Evolutionary conservation across 2,113 vertebrate genomes (phyloP).

Genomic region (Plotosus lineatus): DNA sequence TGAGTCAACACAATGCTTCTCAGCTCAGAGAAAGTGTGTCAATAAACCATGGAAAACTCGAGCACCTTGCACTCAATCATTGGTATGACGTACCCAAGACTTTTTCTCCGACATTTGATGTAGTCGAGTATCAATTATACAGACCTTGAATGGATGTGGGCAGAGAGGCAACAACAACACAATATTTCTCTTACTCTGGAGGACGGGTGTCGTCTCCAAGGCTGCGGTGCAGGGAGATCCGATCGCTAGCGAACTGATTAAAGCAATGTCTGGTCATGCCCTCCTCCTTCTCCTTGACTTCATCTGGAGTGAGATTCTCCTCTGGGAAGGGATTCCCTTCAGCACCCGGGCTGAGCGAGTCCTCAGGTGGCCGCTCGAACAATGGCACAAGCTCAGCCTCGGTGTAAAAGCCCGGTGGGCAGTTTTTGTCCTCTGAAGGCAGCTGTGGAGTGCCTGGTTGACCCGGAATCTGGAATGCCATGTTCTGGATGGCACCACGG

Average conservation of each 20-base stretch:
- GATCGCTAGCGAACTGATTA: conserved; percentile 94
- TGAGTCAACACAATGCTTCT: conserved; percentile 23
- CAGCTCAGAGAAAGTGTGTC: conserved; percentile 1
- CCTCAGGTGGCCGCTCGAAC: conserved; percentile 82
- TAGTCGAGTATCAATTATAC: background rate
- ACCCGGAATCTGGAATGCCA: conserved; percentile 83
- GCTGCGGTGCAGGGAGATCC: conserved; percentile 88
- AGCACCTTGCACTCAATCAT: background rate
- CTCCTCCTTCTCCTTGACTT: conserved; percentile 83
- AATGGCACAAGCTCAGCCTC: conserved; percentile 80
- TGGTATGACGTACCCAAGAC: background rate
- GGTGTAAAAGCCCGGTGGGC: conserved; percentile 81
- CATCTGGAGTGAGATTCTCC: conserved; percentile 72
- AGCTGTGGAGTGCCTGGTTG: conserved; percentile 70
- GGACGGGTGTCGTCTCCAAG: conserved; percentile 91
- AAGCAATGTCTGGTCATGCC: conserved; percentile 94
- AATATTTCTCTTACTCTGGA: conserved; percentile 81
- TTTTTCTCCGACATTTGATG: background rate
- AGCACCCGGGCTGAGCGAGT: conserved; percentile 76
- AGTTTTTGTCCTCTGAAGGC: conserved; percentile 60
- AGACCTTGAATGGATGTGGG: background rate
- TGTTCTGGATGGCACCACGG: conserved; percentile 83
- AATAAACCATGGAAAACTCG: background rate
- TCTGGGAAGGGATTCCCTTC: conserved; percentile 80
- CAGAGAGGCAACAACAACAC: background rate